A percentile compares a stretch with the other conserved stretches of the same genome.
Conservation (phyloP, 2,888 invertebrate genomes). For the Aporophyla lueneburgensis region DNA sequence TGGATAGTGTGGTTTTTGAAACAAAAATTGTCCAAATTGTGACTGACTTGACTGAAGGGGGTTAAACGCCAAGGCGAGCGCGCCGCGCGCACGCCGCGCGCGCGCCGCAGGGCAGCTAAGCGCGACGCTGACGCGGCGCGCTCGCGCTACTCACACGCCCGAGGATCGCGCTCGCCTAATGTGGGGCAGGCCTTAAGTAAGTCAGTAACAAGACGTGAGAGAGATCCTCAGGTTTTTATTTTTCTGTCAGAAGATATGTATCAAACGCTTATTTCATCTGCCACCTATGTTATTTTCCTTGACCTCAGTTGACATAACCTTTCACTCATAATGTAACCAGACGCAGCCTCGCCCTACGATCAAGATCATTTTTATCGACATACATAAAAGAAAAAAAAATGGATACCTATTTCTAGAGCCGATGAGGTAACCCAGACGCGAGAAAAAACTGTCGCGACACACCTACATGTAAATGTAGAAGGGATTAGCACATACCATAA, state of each 20-base stretch:
- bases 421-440: conserved; percentile 19
- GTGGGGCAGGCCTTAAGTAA: no score
- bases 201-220: no score
- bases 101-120: no score
- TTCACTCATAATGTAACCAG: neutral
- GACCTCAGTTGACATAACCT: neutral
- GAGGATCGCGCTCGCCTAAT: no score
- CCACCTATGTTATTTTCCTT: neutral
- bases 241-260: no score
- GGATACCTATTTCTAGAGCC: neutral
- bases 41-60: no score
- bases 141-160: no score
- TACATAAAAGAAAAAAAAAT: neutral
- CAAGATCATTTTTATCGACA: neutral
- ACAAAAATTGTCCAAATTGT: no score
- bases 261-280: neutral
- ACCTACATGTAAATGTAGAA: conserved; percentile 12
- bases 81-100: no score
- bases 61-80: no score
- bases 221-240: neutral
- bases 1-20: no score
- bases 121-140: no score
- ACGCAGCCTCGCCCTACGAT: neutral
- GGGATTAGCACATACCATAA: conserved; percentile 41
- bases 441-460: conserved; percentile 40